Conservation (phyloP, 2,797 vertebrate genomes). For the Danio aesculapii region DNA sequence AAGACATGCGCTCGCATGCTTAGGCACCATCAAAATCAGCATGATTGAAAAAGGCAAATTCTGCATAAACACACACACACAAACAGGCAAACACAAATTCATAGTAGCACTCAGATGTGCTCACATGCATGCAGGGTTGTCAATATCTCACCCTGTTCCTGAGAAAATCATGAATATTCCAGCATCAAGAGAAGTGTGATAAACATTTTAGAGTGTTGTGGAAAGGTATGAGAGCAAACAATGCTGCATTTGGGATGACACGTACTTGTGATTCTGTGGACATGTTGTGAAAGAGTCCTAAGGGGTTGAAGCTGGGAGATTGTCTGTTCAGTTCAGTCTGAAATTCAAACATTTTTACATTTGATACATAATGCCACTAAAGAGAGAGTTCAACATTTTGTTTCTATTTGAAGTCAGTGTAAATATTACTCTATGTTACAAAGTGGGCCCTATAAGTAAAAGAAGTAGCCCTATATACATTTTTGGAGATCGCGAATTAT, state of each 20-base stretch:
- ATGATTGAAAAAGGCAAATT: neutral
- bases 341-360: neutral
- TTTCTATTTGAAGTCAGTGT: too few relatives aligned
- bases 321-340: neutral
- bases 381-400: neutral
- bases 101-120: conserved; percentile 3
- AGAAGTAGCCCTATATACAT: too few relatives aligned
- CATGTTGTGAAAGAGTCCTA: neutral
- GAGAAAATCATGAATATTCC: conserved; percentile 52
- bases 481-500: too few relatives aligned
- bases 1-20: conserved; percentile 55
- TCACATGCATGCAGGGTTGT: neutral
- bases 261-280: neutral
- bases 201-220: conserved; percentile 28
- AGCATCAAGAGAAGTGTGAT: conserved; percentile 6
- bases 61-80: conserved; percentile 55
- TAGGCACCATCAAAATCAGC: conserved; percentile 57
- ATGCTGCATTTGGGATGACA: neutral
- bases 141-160: conserved; percentile 31
- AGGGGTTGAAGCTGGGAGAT: conserved; percentile 2
- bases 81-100: conserved; percentile 8
- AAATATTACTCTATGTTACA: too few relatives aligned
- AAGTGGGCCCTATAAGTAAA: too few relatives aligned
- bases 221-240: conserved; percentile 8
- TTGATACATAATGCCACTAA: neutral